These are phyloP conservation scores for Schizopygopsis malacanthus DNA, from an alignment of 2,797 vertebrate genomes.

Conservation along the genomic window DNA sequence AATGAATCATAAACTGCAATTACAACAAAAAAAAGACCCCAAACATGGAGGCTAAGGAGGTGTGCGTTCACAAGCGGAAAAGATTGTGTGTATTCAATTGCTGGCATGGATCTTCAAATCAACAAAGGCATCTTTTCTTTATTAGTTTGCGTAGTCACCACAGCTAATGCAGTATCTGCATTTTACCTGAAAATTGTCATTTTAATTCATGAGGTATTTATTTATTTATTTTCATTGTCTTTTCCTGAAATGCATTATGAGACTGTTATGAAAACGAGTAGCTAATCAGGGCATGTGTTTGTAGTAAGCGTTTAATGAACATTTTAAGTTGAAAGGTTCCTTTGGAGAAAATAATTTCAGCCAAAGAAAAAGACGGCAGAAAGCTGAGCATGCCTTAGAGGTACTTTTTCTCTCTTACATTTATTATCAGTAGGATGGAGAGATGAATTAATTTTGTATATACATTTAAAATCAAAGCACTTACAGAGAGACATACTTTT, in stretches of 20 bases:
- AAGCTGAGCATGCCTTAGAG: conserved; percentile 50
- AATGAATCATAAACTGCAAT: not conserved
- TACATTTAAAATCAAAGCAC: conserved; percentile 27
- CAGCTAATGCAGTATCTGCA: conserved; percentile 45
- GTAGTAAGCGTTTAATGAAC: conserved; percentile 29
- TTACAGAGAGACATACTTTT: conserved; percentile 14
- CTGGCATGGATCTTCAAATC: conserved; percentile 48
- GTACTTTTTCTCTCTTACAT: conserved; percentile 37
- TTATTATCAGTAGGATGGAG: conserved; percentile 20
- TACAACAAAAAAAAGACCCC: not conserved
- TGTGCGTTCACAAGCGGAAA: conserved; percentile 10
- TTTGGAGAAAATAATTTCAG: conserved; percentile 28
- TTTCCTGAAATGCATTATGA: conserved; percentile 23
- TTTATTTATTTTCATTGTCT: conserved; percentile 21
- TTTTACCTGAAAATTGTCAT: conserved; percentile 40
- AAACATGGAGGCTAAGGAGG: conserved; percentile 17
- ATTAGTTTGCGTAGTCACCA: conserved; percentile 45
- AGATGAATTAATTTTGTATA: conserved; percentile 28
- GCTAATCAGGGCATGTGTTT: conserved; percentile 34
- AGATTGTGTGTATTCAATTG: conserved; percentile 36
- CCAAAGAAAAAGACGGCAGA: conserved; percentile 51
- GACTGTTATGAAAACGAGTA: conserved; percentile 39
- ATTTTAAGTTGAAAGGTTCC: not conserved
- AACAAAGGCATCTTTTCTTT: conserved; percentile 38
- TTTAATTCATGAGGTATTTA: conserved; percentile 33